Evolutionary conservation across 2,113 vertebrate species (phyloP).

Genomic region (Chitala chitala): DNA sequence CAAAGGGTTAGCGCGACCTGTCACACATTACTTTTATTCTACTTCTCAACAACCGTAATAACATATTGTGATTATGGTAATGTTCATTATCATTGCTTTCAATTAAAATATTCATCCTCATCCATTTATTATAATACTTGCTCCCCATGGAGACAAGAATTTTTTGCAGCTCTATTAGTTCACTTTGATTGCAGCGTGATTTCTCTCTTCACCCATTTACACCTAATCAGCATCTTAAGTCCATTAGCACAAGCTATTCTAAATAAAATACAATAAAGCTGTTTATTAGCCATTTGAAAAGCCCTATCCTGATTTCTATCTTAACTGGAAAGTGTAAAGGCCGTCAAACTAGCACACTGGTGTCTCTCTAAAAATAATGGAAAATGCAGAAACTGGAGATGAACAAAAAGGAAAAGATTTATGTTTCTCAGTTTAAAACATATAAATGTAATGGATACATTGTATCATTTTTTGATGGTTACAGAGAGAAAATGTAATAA

Average conservation of each 20-base stretch:
- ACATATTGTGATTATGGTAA: conserved; percentile 16
- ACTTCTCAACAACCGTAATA: background rate
- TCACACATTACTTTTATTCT: background rate
- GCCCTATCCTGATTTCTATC: background rate
- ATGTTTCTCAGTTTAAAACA: background rate
- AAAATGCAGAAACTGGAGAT: background rate
- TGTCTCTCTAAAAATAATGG: background rate
- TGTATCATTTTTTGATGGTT: background rate
- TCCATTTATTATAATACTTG: background rate
- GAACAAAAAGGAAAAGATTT: background rate
- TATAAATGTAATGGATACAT: background rate
- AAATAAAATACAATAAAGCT: conserved; percentile 6
- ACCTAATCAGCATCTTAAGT: conserved; percentile 6
- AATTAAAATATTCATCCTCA: conserved; percentile 16
- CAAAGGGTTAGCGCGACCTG: background rate
- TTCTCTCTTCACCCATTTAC: conserved; percentile 9
- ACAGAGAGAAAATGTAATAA: background rate
- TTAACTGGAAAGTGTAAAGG: background rate
- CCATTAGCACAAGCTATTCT: background rate
- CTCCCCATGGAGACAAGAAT: background rate
- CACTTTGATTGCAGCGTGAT: background rate
- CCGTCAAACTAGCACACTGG: background rate
- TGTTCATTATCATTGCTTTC: conserved; percentile 14
- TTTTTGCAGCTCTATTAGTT: background rate
- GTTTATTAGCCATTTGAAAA: background rate